phyloP scores from a whole-genome alignment of 2,888 invertebrate genomes.

The Dynastes tityus region DNA sequence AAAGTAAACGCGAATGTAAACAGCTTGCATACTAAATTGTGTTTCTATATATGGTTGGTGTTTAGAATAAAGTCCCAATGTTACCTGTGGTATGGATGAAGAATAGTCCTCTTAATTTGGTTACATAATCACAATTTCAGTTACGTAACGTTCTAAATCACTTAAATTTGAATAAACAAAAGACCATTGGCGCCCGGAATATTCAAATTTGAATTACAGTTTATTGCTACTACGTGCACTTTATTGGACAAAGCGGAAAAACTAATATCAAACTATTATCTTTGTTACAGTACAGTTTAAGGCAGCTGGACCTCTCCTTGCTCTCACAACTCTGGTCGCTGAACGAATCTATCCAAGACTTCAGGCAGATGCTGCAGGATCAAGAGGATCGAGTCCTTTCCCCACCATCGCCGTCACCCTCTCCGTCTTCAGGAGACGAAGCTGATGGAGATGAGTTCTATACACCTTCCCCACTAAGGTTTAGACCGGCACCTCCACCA shows the following conservation, averaged over 20 bases:
- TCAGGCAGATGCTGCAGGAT: constrained; percentile 80
- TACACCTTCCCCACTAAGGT: constrained; percentile 65
- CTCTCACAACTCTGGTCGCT: constrained; percentile 93
- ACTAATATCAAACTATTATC: neutral
- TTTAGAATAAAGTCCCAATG: no score
- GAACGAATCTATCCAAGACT: constrained; percentile 93
- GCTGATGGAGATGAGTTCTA: constrained; percentile 66
- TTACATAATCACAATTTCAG: no score
- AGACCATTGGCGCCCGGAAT: no score
- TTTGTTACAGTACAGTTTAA: constrained; percentile 85
- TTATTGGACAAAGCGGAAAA: no score
- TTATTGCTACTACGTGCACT: no score
- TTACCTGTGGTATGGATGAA: no score
- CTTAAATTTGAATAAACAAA: no score
- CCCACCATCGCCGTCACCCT: constrained; percentile 73
- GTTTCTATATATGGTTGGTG: neutral
- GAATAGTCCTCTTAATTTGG: no score
- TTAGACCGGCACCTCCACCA: constrained; percentile 70
- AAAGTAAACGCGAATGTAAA: neutral
- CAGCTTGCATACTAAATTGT: neutral
- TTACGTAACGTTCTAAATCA: no score
- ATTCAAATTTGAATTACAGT: no score
- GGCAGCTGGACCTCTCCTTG: constrained; percentile 90
- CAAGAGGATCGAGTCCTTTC: constrained; percentile 69
- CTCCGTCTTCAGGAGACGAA: constrained; percentile 72